Evolutionary conservation across 1,140 invertebrate species (phyloP).

Genomic region (Megathymus violae): DNA sequence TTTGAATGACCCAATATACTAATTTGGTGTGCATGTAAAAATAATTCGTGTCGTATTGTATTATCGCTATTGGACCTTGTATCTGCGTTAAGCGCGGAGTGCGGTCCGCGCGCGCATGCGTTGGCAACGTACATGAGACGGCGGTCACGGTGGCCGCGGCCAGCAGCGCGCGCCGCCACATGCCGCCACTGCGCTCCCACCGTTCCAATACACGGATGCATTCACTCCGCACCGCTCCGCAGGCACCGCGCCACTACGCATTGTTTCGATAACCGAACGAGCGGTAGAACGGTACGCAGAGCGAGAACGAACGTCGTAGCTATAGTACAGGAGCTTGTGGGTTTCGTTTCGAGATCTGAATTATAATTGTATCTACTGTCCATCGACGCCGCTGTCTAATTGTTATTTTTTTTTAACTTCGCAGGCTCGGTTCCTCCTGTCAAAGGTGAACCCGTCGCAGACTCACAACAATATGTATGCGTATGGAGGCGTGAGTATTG

Average conservation of each 20-base stretch:
- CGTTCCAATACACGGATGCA: too few species aligned
- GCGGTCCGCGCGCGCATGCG: slow-evolving; percentile 52
- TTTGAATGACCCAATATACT: too few species aligned
- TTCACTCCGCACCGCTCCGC: background rate
- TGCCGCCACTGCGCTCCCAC: slow-evolving; percentile 44
- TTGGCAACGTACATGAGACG: slow-evolving; percentile 74
- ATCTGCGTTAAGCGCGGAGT: slow-evolving; percentile 54
- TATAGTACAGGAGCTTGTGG: background rate
- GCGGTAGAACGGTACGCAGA: too few species aligned
- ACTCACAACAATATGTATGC: slow-evolving; percentile 99
- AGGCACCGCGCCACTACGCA: background rate
- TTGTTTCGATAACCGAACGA: background rate
- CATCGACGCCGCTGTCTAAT: too few species aligned
- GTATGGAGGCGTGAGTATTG: slow-evolving; percentile 93
- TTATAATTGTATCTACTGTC: too few species aligned
- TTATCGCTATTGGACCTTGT: slow-evolving; percentile 65
- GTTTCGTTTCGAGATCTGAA: too few species aligned
- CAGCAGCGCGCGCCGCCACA: slow-evolving; percentile 61
- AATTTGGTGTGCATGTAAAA: background rate
- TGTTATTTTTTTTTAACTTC: too few species aligned
- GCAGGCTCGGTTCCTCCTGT: slow-evolving; percentile 98
- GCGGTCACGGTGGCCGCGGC: slow-evolving; percentile 51
- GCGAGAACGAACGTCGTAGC: background rate
- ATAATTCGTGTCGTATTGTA: slow-evolving; percentile 1
- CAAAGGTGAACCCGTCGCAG: slow-evolving; percentile 99